Evolutionary conservation across 1,140 invertebrate genomes (phyloP).

Genomic region (Steinernema khuongi): DNA sequence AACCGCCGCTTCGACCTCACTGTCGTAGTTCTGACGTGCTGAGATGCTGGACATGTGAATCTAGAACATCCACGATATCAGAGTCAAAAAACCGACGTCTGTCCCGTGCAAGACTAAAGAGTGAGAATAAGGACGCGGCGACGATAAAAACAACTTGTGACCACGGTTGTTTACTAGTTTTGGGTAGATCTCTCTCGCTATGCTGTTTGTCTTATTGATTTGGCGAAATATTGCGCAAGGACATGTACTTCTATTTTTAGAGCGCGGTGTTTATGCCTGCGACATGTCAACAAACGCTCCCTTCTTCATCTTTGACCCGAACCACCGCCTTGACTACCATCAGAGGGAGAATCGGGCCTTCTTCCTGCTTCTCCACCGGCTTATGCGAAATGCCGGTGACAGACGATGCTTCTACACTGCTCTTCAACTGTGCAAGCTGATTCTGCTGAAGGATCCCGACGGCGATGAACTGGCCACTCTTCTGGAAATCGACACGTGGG

Average conservation of each 20-base stretch:
- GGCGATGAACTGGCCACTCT: constrained; percentile 13
- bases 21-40: constrained; percentile 72
- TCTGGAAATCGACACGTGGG: constrained; percentile 16
- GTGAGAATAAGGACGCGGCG: not conserved
- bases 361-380: constrained; percentile 28
- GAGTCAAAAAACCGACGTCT: too few species aligned
- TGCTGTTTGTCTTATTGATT: not conserved
- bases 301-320: constrained; percentile 14
- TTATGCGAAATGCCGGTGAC: constrained; percentile 22
- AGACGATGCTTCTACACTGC: constrained; percentile 28
- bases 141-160: not conserved
- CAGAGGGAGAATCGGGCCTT: constrained; percentile 28
- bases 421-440: constrained; percentile 22
- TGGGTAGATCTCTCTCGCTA: too few species aligned
- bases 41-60: too few species aligned
- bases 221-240: not conserved
- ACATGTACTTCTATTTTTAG: constrained; percentile 9
- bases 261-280: constrained; percentile 28
- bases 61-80: too few species aligned
- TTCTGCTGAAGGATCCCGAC: constrained; percentile 20
- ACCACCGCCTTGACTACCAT: constrained; percentile 18
- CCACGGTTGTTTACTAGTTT: not conserved
- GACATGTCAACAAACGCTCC: constrained; percentile 13
- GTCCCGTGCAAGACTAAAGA: not conserved
- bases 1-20: constrained; percentile 69